These are phyloP conservation scores for Laspeyria flexula DNA, from an alignment of 2,888 invertebrate species.

Conservation along the genomic window DNA sequence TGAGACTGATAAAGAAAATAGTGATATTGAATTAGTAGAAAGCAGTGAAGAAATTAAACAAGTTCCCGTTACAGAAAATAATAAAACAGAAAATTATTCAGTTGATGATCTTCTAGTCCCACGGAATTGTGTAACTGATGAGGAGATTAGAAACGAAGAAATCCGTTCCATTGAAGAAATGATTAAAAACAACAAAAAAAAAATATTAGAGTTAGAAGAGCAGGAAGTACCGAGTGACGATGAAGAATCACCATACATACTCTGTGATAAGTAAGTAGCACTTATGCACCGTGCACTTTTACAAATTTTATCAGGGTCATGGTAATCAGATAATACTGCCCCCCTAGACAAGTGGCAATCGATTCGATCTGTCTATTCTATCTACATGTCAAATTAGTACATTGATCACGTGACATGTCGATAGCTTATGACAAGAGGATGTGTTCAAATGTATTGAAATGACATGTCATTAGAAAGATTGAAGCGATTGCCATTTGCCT, in stretches of 20 bases:
- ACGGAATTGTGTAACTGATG: background rate
- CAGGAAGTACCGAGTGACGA: slow-evolving; percentile 51
- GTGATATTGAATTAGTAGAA: no score
- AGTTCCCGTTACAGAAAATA: background rate
- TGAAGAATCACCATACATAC: slow-evolving; percentile 9
- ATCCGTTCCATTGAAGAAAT: slow-evolving; percentile 42
- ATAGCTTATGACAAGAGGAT: no score
- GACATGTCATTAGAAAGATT: no score
- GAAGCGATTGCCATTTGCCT: no score
- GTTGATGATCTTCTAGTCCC: slow-evolving; percentile 25
- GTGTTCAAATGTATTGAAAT: no score
- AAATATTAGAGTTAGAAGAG: slow-evolving; percentile 53
- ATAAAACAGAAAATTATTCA: background rate
- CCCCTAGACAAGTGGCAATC: no score
- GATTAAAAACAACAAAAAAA: slow-evolving; percentile 47
- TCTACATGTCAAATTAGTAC: no score
- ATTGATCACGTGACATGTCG: no score
- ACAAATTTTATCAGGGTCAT: background rate
- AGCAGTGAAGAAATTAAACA: no score
- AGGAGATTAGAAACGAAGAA: background rate
- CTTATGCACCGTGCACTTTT: background rate
- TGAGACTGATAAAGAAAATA: background rate
- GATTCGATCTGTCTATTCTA: no score
- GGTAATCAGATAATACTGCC: no score
- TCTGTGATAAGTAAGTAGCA: slow-evolving; percentile 9